Evolutionary conservation across 2,888 invertebrate genomes (phyloP).

Genomic region (Ophion slaviceki): DNA sequence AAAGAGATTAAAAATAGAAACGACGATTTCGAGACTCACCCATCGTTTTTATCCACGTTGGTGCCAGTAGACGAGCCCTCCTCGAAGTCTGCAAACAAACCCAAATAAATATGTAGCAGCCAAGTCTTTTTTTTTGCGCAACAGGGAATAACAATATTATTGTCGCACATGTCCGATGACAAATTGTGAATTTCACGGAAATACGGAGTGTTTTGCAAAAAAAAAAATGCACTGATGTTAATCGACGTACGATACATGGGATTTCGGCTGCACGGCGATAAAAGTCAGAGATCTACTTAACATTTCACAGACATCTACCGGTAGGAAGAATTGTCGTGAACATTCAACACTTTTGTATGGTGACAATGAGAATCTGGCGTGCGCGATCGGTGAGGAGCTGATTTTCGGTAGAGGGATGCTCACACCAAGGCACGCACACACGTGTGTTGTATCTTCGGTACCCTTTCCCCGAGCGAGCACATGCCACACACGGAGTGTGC

Average conservation of each 20-base stretch:
- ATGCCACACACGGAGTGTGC: constrained; percentile 59
- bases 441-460: constrained; percentile 36
- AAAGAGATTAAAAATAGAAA: not conserved
- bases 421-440: constrained; percentile 21
- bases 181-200: not conserved
- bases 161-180: not conserved
- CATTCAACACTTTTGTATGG: constrained; percentile 36
- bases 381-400: constrained; percentile 45
- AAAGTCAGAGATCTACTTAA: not conserved
- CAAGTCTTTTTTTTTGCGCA: not conserved
- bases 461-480: constrained; percentile 50
- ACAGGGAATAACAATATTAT: not conserved
- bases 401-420: constrained; percentile 29
- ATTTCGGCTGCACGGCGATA: too few relatives aligned
- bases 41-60: constrained; percentile 24
- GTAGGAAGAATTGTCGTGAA: constrained; percentile 20
- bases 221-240: too few relatives aligned
- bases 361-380: constrained; percentile 41
- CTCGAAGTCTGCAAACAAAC: constrained; percentile 55
- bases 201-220: not conserved
- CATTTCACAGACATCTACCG: not conserved
- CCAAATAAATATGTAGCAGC: not conserved
- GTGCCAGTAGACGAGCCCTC: constrained; percentile 13
- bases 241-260: too few relatives aligned
- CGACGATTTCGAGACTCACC: constrained; percentile 43